phyloP scores from a whole-genome alignment of 2,888 invertebrate species.

The Endomychus coccineus region DNA sequence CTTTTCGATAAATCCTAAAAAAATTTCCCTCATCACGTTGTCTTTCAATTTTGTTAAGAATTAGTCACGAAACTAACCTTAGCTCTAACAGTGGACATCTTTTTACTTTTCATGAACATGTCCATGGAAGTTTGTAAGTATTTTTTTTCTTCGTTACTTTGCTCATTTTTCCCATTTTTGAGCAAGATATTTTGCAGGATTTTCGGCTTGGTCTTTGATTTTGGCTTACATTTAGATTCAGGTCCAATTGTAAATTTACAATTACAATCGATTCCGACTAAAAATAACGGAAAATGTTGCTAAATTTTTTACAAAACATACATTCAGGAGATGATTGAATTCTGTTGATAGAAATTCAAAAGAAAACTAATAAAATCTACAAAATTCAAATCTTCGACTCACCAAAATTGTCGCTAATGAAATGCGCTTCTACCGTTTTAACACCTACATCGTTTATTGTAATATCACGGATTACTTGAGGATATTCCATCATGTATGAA shows the following conservation, averaged over 20 bases:
- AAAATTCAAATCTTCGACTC: conserved; percentile 22
- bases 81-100: conserved; percentile 16
- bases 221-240: conserved; percentile 2
- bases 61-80: background rate
- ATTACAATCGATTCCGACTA: conserved; percentile 49
- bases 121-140: conserved; percentile 30
- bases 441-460: conserved; percentile 41
- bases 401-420: conserved; percentile 56
- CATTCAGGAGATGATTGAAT: background rate
- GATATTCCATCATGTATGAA: conserved; percentile 42
- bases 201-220: background rate
- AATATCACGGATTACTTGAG: conserved; percentile 40
- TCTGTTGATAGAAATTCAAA: too few species aligned
- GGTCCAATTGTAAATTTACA: conserved; percentile 16
- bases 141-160: too few species aligned
- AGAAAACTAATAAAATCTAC: conserved; percentile 1
- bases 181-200: too few species aligned
- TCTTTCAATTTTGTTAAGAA: background rate
- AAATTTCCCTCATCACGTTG: too few species aligned
- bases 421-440: conserved; percentile 48
- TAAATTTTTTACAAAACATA: too few species aligned
- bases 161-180: conserved; percentile 4
- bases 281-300: conserved; percentile 27
- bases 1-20: conserved; percentile 17
- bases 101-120: conserved; percentile 26